These are phyloP conservation scores for Eledona agricola DNA, from an alignment of 2,888 invertebrate genomes.

Conservation along the genomic window DNA sequence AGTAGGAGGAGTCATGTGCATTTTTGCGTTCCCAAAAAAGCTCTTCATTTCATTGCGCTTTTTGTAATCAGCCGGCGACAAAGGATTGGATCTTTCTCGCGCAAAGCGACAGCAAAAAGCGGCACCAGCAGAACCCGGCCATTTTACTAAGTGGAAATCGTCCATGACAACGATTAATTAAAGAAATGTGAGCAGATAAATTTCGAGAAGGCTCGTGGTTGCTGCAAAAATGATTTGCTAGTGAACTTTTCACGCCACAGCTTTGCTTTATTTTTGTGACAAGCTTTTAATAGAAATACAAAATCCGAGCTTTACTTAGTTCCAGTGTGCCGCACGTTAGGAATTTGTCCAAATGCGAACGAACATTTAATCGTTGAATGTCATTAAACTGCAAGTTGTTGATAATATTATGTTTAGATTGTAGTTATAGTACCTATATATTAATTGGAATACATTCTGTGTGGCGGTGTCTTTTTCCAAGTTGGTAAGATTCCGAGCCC, in stretches of 20 bases:
- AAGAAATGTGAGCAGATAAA: constrained; percentile 22
- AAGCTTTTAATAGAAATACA: too few species aligned
- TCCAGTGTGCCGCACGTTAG: too few species aligned
- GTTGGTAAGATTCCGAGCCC: constrained; percentile 1
- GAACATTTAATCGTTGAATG: too few species aligned
- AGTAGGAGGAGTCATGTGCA: constrained; percentile 2
- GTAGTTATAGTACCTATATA: too few species aligned
- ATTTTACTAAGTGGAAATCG: constrained; percentile 19
- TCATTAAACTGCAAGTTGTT: too few species aligned
- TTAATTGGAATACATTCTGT: too few species aligned
- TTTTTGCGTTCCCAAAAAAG: too few species aligned
- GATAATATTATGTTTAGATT: too few species aligned
- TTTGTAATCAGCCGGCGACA: constrained; percentile 1
- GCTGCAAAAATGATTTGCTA: constrained; percentile 25
- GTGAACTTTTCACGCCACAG: too few species aligned
- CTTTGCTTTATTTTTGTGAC: too few species aligned
- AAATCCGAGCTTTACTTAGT: too few species aligned
- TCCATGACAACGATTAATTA: constrained; percentile 23
- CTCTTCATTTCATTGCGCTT: neutral
- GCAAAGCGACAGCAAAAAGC: constrained; percentile 1
- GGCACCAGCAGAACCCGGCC: constrained; percentile 9
- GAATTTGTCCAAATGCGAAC: too few species aligned
- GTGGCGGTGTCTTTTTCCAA: neutral
- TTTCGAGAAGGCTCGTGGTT: constrained; percentile 4
- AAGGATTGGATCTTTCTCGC: constrained; percentile 1